A percentile compares a stretch with the other conserved stretches of the same genome.
Evolutionary conservation across 2,888 invertebrate species (phyloP).

Genomic region (Thecophora atra): DNA sequence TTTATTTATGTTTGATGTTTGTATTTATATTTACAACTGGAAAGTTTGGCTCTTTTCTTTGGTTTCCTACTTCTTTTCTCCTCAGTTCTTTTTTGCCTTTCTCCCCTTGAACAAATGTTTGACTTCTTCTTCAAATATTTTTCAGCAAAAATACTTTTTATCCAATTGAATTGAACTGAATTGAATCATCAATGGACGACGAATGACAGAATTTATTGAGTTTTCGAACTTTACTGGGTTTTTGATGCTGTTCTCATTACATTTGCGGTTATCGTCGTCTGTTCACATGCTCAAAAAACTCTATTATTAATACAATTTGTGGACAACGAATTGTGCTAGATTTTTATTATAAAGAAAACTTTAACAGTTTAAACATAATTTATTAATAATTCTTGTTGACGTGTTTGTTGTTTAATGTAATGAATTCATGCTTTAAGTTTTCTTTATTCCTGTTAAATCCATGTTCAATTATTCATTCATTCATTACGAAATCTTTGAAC

Average conservation of each 20-base stretch:
- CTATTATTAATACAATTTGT: constrained; percentile 3
- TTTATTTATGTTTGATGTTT: constrained; percentile 5
- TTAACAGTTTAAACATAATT: too few species aligned
- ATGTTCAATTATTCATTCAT: background rate
- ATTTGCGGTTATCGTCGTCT: constrained; percentile 6
- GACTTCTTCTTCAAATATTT: background rate
- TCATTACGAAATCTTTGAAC: background rate
- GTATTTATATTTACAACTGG: background rate
- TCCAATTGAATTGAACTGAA: constrained; percentile 20
- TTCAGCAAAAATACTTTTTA: constrained; percentile 14
- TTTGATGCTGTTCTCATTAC: background rate
- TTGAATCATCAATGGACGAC: background rate
- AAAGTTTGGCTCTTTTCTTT: background rate
- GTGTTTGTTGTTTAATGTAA: background rate
- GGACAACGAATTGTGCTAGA: background rate
- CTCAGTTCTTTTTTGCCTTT: too few species aligned
- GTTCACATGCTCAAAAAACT: constrained; percentile 1
- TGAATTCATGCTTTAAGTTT: background rate
- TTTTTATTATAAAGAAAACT: too few species aligned
- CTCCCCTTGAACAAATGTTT: too few species aligned
- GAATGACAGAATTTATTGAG: background rate
- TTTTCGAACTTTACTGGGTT: background rate
- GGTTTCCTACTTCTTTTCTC: background rate
- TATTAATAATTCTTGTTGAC: too few species aligned
- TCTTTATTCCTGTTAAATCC: background rate